Evolutionary conservation across 2,797 vertebrate species (phyloP).

Genomic region (Xenopus petersii): DNA sequence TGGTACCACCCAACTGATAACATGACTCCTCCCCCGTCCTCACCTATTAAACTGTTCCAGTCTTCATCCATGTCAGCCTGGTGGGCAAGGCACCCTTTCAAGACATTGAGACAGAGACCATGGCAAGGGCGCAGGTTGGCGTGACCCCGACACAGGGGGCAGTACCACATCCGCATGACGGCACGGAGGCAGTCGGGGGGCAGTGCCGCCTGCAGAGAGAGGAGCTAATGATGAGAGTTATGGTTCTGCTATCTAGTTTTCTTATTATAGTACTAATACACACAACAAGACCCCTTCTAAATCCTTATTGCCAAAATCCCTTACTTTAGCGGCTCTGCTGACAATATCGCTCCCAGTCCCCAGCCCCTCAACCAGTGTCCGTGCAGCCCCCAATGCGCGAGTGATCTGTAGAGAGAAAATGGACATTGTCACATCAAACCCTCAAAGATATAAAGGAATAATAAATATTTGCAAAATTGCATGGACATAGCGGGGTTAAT

Average conservation of each 20-base stretch:
- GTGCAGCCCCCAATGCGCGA: conserved; percentile 78
- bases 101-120: conserved; percentile 83
- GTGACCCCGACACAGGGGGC: conserved; percentile 79
- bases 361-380: conserved; percentile 77
- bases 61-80: conserved; percentile 78
- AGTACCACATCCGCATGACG: conserved; percentile 86
- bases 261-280: too few relatives aligned
- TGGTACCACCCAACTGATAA: too few relatives aligned
- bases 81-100: conserved; percentile 85
- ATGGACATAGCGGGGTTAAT: too few relatives aligned
- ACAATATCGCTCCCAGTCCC: conserved; percentile 78
- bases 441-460: too few relatives aligned
- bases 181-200: conserved; percentile 64
- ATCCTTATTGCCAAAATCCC: not conserved
- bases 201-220: conserved; percentile 49
- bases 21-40: conserved; percentile 3
- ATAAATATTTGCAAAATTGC: too few relatives aligned
- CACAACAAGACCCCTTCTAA: too few relatives aligned
- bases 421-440: not conserved
- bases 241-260: too few relatives aligned
- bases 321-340: conserved; percentile 79
- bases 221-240: not conserved
- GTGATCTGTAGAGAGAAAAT: conserved; percentile 65
- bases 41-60: conserved; percentile 86
- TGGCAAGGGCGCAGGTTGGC: conserved; percentile 77